Evolutionary conservation across 2,113 vertebrate genomes (phyloP).

Genomic region (Accipiter virgatus): DNA sequence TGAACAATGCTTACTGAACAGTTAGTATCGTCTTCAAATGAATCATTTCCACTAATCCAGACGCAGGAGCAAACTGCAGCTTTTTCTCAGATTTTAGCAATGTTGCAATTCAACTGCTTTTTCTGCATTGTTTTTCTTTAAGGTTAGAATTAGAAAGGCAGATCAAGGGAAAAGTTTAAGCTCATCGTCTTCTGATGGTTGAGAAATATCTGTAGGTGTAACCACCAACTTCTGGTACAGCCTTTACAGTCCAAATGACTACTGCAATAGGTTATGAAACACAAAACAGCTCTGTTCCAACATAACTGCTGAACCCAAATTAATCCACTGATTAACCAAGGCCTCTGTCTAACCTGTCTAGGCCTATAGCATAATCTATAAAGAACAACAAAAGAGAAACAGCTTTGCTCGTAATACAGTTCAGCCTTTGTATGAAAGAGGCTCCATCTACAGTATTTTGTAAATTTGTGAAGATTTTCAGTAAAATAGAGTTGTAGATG

Average conservation of each 20-base stretch:
- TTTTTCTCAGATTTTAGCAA: background rate
- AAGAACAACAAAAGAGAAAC: background rate
- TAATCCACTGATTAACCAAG: slow-evolving; percentile 5
- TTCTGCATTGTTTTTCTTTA: background rate
- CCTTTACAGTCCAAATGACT: background rate
- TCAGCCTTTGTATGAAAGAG: background rate
- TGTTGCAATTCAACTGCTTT: background rate
- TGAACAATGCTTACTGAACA: background rate
- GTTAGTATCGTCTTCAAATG: background rate
- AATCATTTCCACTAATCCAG: background rate
- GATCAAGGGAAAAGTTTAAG: background rate
- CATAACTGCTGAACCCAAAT: background rate
- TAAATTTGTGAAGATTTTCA: background rate
- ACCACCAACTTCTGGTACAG: background rate
- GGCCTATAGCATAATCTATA: background rate
- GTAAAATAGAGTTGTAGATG: background rate
- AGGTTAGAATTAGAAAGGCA: background rate
- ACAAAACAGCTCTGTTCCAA: background rate
- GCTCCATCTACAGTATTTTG: background rate
- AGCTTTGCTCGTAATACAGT: background rate
- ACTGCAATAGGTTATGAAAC: background rate
- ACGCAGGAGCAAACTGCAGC: background rate
- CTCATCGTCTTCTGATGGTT: background rate
- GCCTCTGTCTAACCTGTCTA: background rate
- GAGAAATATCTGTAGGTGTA: slow-evolving; percentile 3